Base-by-base conservation (phyloP, 2,797 vertebrate species). In the Platyrinchus mystaceus region DNA sequence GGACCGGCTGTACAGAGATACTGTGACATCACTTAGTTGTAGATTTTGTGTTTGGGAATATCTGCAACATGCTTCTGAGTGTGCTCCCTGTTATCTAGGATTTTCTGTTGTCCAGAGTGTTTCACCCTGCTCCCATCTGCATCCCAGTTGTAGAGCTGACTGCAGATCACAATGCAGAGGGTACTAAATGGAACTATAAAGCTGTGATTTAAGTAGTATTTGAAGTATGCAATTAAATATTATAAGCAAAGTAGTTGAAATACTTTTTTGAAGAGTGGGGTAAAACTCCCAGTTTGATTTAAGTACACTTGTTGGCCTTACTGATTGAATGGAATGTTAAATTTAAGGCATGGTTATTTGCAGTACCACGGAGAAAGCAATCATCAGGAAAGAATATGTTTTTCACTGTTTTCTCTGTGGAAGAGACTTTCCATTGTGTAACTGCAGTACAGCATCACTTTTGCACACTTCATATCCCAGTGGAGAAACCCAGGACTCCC, bases 61-160 rank as follows among this genome's bases (percentile, higher is more conserved):
- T 11, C 43, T 63, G n/a, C 37, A 70, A 2, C 3, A 0, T 17
- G 15, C 21, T 44, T 41, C 26, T 1, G 5, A 36, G 27, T 1
- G 2, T 43, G 7, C 2, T 0, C 12, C n/a, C 32, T 23, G 8
- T 62, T 69, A 15, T 7, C 36, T 50, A 34, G 23, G 32, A 10
- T 74, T 76, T 82, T 50, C 36, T 26, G 5, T 52, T 79, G 52
- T 71, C 53, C n/a, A 3, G 49, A 37, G 17, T 36, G 53, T 49
- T 68, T 74, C 79, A 60, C 49, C 27, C 19, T 50, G 5, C 1
- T 2, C 41, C 87, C 9, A 6, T 39, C 0, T 19, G 41, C n/a
- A n/a, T n/a, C n/a, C n/a, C n/a, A 60, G 11, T 20, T 26, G 32
- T 21, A 44, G 67, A 41, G n/a, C 28, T 63, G 59, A 39, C 26